phyloP scores from a whole-genome alignment of 2,113 vertebrate species.

The Toxotes jaculatrix region DNA sequence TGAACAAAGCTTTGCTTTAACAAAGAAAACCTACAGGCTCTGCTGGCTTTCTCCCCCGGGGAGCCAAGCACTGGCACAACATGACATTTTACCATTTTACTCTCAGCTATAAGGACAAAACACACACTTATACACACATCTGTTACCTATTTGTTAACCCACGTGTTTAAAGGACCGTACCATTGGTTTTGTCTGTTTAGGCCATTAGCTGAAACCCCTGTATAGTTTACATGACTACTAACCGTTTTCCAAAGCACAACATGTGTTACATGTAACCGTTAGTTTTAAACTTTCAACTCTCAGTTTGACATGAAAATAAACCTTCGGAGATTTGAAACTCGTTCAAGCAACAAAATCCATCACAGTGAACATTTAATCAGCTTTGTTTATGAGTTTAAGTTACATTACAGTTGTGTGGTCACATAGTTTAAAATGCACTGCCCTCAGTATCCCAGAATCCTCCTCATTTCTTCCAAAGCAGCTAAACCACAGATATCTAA shows the following conservation, averaged over 20 bases:
- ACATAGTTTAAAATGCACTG: conserved; percentile 74
- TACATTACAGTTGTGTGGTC: background rate
- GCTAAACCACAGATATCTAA: conserved; percentile 36
- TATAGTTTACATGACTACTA: conserved; percentile 3
- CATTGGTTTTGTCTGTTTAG: conserved; percentile 23
- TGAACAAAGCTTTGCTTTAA: conserved; percentile 63
- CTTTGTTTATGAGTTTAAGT: conserved; percentile 1
- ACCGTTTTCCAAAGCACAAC: conserved; percentile 4
- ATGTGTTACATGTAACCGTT: background rate
- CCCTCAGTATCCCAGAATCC: conserved; percentile 84
- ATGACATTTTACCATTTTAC: conserved; percentile 61
- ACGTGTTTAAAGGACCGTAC: conserved; percentile 18
- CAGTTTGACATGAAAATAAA: conserved; percentile 15
- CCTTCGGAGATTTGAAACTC: conserved; percentile 13
- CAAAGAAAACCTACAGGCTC: conserved; percentile 60
- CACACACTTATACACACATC: conserved; percentile 34
- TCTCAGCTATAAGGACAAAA: conserved; percentile 36
- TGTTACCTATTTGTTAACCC: conserved; percentile 32
- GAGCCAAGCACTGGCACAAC: conserved; percentile 57
- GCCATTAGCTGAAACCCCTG: conserved; percentile 16
- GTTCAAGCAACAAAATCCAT: background rate
- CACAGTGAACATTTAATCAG: background rate
- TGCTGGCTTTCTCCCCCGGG: conserved; percentile 55
- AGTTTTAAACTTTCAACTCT: conserved; percentile 8
- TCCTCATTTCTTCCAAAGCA: conserved; percentile 88